Evolutionary conservation across 2,888 invertebrate species (phyloP).

Genomic region (Drosophila rubida): DNA sequence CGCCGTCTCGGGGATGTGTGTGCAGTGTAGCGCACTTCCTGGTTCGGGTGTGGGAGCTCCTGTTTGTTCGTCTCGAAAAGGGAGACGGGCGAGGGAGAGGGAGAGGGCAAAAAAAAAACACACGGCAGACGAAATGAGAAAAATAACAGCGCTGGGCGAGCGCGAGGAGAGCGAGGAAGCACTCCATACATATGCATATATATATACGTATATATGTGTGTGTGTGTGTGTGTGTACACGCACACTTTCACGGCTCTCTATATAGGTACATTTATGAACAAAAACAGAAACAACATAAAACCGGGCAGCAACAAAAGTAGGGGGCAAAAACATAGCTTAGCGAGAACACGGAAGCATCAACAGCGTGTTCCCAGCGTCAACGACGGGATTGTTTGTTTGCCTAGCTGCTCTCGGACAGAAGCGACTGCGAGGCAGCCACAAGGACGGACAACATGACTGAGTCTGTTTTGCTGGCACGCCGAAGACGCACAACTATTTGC

Average conservation of each 20-base stretch:
- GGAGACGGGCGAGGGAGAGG: neutral
- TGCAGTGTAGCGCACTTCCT: slow-evolving; percentile 73
- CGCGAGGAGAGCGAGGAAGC: neutral
- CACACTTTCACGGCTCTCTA: slow-evolving; percentile 6
- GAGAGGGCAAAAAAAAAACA: neutral
- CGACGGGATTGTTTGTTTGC: slow-evolving; percentile 61
- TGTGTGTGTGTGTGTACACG: no score
- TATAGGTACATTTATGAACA: slow-evolving; percentile 37
- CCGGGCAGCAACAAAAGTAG: neutral
- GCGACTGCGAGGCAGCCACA: slow-evolving; percentile 4
- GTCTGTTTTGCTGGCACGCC: neutral
- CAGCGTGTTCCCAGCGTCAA: slow-evolving; percentile 39
- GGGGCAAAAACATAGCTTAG: neutral
- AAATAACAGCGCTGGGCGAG: neutral
- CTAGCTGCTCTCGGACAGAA: slow-evolving; percentile 27
- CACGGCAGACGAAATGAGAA: neutral
- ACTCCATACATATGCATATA: slow-evolving; percentile 2
- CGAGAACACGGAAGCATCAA: neutral
- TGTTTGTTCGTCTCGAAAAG: slow-evolving; percentile 72
- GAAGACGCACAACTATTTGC: slow-evolving; percentile 52
- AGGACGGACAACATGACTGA: slow-evolving; percentile 7
- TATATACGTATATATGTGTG: no score
- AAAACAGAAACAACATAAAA: slow-evolving; percentile 3
- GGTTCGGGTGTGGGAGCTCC: slow-evolving; percentile 55
- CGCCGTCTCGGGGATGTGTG: slow-evolving; percentile 37